Conservation (phyloP, 2,113 vertebrate species). For the Candoia aspera region DNA sequence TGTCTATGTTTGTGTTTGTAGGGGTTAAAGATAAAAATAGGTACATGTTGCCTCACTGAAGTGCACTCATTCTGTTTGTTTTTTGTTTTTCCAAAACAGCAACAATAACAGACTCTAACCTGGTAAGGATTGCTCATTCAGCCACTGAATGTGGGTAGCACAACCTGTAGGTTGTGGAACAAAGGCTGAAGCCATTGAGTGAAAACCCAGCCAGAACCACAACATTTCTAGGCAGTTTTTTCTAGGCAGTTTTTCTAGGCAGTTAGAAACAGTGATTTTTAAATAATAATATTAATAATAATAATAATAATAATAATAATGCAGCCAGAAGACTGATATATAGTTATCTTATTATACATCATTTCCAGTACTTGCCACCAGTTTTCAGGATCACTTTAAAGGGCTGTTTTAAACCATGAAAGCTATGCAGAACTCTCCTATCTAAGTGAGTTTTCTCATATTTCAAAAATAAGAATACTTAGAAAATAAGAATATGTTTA, state of each 20-base stretch:
- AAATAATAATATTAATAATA: too few species aligned
- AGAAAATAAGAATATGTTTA: not conserved
- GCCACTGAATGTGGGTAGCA: not conserved
- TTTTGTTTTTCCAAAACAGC: too few species aligned
- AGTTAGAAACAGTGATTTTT: not conserved
- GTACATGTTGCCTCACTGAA: not conserved
- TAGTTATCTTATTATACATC: not conserved
- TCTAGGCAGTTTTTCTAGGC: not conserved
- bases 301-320: not conserved
- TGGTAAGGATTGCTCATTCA: not conserved
- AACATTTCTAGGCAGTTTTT: too few species aligned
- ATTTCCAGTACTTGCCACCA: not conserved
- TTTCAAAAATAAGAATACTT: not conserved
- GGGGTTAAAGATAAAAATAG: not conserved
- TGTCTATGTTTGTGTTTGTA: not conserved
- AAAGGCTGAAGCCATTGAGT: too few species aligned
- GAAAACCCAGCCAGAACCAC: too few species aligned
- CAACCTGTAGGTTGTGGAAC: too few species aligned
- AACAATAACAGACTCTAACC: not conserved
- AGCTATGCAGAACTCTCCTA: not conserved
- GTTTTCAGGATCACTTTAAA: not conserved
- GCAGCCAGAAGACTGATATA: not conserved
- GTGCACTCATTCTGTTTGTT: too few species aligned
- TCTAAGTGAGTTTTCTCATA: not conserved
- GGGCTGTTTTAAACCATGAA: not conserved